A percentile compares a stretch with the other conserved stretches of the same genome.
phyloP scores from a whole-genome alignment of 2,113 vertebrate species.

The Gadus macrocephalus region DNA sequence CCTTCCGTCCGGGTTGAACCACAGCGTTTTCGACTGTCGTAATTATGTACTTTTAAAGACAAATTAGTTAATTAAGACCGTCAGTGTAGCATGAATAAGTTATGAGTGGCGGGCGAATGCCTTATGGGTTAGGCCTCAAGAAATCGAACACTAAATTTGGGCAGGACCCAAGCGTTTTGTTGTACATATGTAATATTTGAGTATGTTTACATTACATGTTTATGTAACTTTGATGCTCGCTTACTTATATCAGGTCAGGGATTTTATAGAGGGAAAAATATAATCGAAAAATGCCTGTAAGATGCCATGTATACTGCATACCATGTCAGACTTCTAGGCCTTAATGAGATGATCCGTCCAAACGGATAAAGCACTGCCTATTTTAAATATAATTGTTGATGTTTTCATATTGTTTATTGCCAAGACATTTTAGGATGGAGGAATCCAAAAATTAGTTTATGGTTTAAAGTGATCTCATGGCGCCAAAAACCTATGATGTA shows the following conservation, averaged over 20 bases:
- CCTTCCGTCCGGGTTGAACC: neutral
- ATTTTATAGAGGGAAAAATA: conserved; percentile 19
- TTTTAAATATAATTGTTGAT: neutral
- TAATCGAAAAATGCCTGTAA: conserved; percentile 7
- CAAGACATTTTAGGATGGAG: neutral
- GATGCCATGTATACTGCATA: neutral
- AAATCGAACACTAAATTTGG: conserved; percentile 40
- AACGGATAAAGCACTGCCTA: conserved; percentile 29
- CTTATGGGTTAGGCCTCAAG: conserved; percentile 39
- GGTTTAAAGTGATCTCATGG: neutral
- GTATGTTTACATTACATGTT: conserved; percentile 42
- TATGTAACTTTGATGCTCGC: conserved; percentile 37
- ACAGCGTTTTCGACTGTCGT: too few relatives aligned
- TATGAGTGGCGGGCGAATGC: conserved; percentile 58
- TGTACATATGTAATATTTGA: conserved; percentile 54
- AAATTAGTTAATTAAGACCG: conserved; percentile 69
- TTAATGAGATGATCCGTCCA: conserved; percentile 11
- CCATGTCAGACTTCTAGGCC: neutral
- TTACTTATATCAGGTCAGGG: conserved; percentile 48
- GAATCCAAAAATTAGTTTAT: neutral
- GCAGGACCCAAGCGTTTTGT: conserved; percentile 65
- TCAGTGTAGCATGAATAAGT: conserved; percentile 38
- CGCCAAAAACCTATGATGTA: neutral
- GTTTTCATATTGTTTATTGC: conserved; percentile 2
- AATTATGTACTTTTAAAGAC: conserved; percentile 58